Evolutionary conservation across 2,797 vertebrate species (phyloP), one percentile per base, ranked within the genome.

Genomic region (Acipenser oxyrinchus): DNA sequence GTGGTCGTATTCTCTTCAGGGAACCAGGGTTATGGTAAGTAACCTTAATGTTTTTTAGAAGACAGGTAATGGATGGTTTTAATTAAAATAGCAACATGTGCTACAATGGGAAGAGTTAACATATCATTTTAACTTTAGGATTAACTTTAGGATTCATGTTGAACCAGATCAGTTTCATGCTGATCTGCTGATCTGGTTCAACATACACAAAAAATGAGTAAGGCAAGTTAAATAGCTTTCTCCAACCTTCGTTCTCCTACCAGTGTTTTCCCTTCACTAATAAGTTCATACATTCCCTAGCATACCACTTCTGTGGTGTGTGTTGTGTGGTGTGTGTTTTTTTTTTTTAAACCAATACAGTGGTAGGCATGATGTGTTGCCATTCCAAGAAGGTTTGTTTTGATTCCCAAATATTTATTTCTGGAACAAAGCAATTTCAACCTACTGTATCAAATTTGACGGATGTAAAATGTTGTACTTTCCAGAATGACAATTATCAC

Each of bases 151-250:
- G 50, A 49, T 51, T 68, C n/a, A n/a, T n/a, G n/a, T n/a, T n/a
- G n/a, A n/a, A n/a, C n/a, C n/a, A n/a, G n/a, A n/a, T 23, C 57
- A 37, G 23, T 58, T 66, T 48, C 65, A 6, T 49, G 65, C 15
- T 60, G 52, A 65, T 52, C 63, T 49, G 65, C 15, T 60, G 52
- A 65, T 52, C 63, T 69, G 48, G 8, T 60, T 60, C 63, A 69
- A 55, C 63, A 12, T 60, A 65, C 65, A 23, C 55, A 57, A 48
- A 64, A 60, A 18, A 48, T 63, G n/a, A 8, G 63, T 63, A 65
- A 69, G 68, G 55, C 63, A 65, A 69, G 52, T n/a, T 55, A 9
- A 55, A 55, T 55, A 55, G n/a, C 6, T 55, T 5, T 55, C 3
- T 53, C 52, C 12, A 53, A 53, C 52, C 12, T 53, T 12, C 52